Evolutionary conservation across 1,140 invertebrate species (phyloP).

Genomic region (Mya arenaria): DNA sequence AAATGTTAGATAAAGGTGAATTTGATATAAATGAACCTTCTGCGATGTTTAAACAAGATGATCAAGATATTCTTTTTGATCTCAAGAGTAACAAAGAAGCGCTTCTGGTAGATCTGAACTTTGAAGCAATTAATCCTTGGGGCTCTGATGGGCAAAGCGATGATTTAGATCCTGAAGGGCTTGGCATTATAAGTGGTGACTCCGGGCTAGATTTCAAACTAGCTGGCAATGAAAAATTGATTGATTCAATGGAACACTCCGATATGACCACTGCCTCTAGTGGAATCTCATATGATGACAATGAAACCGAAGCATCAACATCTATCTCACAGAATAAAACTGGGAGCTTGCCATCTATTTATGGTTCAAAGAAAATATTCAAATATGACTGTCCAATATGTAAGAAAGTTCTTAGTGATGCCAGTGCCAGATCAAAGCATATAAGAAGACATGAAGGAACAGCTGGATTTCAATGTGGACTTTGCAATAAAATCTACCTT

Average conservation of each 20-base stretch:
- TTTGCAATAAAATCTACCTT: slow-evolving; percentile 47
- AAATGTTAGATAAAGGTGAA: too few relatives aligned
- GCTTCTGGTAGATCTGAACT: slow-evolving; percentile 40
- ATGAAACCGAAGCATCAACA: neutral
- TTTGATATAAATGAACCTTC: too few relatives aligned
- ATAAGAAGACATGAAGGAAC: slow-evolving; percentile 44
- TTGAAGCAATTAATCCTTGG: slow-evolving; percentile 53
- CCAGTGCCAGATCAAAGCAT: slow-evolving; percentile 52
- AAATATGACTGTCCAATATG: slow-evolving; percentile 51
- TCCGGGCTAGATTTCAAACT: slow-evolving; percentile 28
- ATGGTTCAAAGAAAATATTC: slow-evolving; percentile 8
- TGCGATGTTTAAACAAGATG: too few relatives aligned
- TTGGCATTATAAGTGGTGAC: slow-evolving; percentile 17
- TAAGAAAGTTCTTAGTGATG: slow-evolving; percentile 49
- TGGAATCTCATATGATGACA: too few relatives aligned
- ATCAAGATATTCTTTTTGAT: slow-evolving; percentile 28
- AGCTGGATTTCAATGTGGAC: slow-evolving; percentile 35
- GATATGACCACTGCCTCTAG: too few relatives aligned
- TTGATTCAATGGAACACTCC: neutral
- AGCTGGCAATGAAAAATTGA: slow-evolving; percentile 22
- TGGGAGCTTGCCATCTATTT: neutral
- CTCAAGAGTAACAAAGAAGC: slow-evolving; percentile 29
- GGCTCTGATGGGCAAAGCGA: slow-evolving; percentile 9
- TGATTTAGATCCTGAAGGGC: slow-evolving; percentile 11
- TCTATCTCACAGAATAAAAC: too few relatives aligned